Conservation (phyloP, 1,140 invertebrate genomes). For the Eriosoma lanigerum region DNA sequence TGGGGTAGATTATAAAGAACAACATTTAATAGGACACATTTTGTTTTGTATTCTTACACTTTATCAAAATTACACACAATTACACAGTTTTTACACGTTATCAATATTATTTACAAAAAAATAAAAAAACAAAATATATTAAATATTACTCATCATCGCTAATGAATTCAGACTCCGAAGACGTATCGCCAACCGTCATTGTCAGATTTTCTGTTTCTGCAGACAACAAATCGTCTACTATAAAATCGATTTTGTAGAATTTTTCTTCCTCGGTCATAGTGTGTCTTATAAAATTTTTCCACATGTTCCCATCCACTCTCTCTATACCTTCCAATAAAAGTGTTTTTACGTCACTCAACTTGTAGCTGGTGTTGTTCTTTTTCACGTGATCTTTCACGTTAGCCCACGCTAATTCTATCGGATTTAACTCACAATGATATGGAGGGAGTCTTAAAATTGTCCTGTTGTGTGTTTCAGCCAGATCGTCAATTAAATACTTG, state of each 20-base stretch:
- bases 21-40: neutral
- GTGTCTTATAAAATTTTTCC: neutral
- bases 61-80: neutral
- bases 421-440: conserved; percentile 55
- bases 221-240: neutral
- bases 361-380: neutral
- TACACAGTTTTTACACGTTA: neutral
- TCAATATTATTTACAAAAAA: neutral
- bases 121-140: neutral
- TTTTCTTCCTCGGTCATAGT: neutral
- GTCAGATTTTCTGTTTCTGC: neutral
- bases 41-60: neutral
- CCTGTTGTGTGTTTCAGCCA: conserved; percentile 50
- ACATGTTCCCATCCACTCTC: neutral
- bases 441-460: conserved; percentile 55
- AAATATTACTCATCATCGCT: too few relatives aligned
- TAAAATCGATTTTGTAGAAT: neutral
- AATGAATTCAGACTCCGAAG: too few relatives aligned
- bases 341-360: neutral
- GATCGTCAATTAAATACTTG: conserved; percentile 54
- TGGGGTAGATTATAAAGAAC: neutral
- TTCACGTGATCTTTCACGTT: conserved; percentile 54
- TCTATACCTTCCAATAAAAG: neutral
- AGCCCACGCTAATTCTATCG: conserved; percentile 55
- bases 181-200: too few relatives aligned